A percentile compares a stretch with the other conserved stretches of the same genome.
phyloP scores from a whole-genome alignment of 2,113 vertebrate genomes.

The Chauna torquata region DNA sequence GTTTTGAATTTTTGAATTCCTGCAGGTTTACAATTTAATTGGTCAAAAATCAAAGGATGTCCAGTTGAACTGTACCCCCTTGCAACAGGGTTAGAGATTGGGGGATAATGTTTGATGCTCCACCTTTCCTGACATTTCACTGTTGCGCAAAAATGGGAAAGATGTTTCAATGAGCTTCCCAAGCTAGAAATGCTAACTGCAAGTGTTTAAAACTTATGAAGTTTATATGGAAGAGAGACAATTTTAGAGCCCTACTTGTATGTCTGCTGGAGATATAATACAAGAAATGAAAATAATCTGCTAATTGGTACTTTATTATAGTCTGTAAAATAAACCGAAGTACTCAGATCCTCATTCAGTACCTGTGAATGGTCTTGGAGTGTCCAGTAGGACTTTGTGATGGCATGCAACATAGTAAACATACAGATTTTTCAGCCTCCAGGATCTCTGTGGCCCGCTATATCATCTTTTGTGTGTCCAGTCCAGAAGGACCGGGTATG shows the following conservation, averaged over 20 bases:
- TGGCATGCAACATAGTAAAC: not conserved
- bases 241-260: not conserved
- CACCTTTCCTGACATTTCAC: constrained; percentile 43
- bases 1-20: constrained; percentile 25
- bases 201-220: not conserved
- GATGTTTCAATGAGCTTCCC: constrained; percentile 20
- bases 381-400: not conserved
- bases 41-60: constrained; percentile 60
- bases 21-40: constrained; percentile 57
- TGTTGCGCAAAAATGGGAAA: not conserved
- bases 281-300: not conserved
- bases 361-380: not conserved
- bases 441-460: not conserved
- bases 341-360: not conserved
- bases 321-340: not conserved
- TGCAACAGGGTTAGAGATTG: not conserved
- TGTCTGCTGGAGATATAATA: not conserved
- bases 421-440: not conserved
- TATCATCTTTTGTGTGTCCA: not conserved
- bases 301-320: not conserved
- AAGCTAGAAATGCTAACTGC: constrained; percentile 13
- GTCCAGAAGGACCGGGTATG: not conserved
- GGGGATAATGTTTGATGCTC: constrained; percentile 29
- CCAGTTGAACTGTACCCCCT: constrained; percentile 19
- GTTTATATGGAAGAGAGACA: not conserved